phyloP scores from a whole-genome alignment of 2,797 vertebrate genomes.

The Mormyrus proboscirostris region DNA sequence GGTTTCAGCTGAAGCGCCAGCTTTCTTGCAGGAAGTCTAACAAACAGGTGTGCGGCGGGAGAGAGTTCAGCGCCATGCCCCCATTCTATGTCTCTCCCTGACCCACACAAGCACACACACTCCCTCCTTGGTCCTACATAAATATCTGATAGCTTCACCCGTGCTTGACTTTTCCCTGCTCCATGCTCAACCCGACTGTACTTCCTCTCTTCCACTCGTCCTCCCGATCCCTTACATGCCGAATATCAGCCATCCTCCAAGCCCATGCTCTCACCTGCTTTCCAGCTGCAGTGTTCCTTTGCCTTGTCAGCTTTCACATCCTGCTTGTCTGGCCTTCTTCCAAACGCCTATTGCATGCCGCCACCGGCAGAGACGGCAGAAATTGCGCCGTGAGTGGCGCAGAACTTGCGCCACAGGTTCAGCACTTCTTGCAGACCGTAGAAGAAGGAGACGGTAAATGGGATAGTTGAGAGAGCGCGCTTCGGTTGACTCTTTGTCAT shows the following conservation, averaged over 20 bases:
- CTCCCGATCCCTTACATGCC: conserved; percentile 27
- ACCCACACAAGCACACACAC: neutral
- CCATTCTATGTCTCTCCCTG: neutral
- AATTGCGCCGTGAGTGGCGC: conserved; percentile 43
- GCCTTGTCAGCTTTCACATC: conserved; percentile 45
- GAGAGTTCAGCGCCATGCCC: neutral
- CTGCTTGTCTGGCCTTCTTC: conserved; percentile 49
- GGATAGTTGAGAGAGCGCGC: neutral
- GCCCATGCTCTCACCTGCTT: conserved; percentile 32
- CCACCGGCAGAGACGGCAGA: conserved; percentile 39
- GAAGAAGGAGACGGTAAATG: neutral
- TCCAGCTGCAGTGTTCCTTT: conserved; percentile 42
- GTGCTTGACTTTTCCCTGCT: conserved; percentile 4
- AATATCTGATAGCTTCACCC: neutral
- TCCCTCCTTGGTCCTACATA: neutral
- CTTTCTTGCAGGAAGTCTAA: conserved; percentile 9
- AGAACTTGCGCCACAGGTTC: conserved; percentile 45
- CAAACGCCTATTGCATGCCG: conserved; percentile 40
- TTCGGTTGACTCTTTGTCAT: neutral
- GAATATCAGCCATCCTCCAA: conserved; percentile 29
- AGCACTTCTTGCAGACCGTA: conserved; percentile 9
- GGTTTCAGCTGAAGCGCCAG: conserved; percentile 1
- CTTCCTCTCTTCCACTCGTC: neutral
- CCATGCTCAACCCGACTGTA: neutral
- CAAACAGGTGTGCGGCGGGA: conserved; percentile 2